Conservation (phyloP, 1,140 invertebrate species). For the Aphaenogaster floridana region DNA sequence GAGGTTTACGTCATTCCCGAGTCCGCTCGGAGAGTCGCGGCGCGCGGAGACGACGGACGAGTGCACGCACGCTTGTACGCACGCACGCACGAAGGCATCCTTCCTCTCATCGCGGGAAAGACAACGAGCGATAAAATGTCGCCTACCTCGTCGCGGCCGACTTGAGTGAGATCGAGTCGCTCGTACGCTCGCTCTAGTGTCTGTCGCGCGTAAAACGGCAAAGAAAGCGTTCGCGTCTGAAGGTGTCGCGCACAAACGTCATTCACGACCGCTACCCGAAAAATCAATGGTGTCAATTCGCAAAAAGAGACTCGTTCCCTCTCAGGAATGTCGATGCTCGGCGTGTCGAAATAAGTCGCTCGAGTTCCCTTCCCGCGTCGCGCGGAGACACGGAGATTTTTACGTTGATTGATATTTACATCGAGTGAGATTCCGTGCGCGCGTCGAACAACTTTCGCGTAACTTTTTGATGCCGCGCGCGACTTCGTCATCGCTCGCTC, state of each 20-base stretch:
- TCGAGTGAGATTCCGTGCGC: background rate
- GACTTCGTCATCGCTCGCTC: background rate
- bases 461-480: background rate
- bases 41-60: slow-evolving; percentile 71
- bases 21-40: slow-evolving; percentile 64
- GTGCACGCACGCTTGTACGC: slow-evolving; percentile 55
- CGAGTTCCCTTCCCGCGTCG: background rate
- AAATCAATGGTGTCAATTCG: background rate
- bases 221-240: background rate
- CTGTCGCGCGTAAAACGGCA: background rate
- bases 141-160: slow-evolving; percentile 39
- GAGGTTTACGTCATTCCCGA: slow-evolving; percentile 86
- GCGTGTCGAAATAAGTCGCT: background rate
- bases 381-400: background rate
- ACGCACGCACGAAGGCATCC: slow-evolving; percentile 33
- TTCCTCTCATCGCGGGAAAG: slow-evolving; percentile 46
- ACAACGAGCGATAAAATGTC: slow-evolving; percentile 71
- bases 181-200: background rate
- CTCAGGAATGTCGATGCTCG: background rate
- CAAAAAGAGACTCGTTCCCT: background rate
- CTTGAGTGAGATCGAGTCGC: slow-evolving; percentile 4
- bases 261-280: background rate
- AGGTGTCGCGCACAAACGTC: background rate
- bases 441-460: background rate
- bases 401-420: slow-evolving; percentile 1